Evolutionary conservation across 2,113 vertebrate species (phyloP).

Genomic region (Solea solea): DNA sequence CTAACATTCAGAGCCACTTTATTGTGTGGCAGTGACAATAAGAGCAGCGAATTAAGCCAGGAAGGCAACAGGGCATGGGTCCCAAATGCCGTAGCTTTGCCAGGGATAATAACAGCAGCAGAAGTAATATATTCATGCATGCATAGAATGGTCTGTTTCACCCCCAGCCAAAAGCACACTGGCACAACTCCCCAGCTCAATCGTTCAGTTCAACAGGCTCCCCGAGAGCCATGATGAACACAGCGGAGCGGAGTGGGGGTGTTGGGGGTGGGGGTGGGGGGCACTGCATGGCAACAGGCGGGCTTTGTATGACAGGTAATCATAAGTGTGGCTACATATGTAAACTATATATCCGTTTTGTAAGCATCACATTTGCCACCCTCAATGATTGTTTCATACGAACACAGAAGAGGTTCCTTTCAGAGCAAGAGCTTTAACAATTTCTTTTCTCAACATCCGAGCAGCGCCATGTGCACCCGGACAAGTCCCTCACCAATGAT

Average conservation of each 20-base stretch:
- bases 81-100: constrained; percentile 58
- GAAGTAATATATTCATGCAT: constrained; percentile 75
- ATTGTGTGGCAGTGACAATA: constrained; percentile 60
- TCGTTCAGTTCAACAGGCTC: constrained; percentile 59
- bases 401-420: constrained; percentile 2
- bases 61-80: constrained; percentile 58
- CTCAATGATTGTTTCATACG: background rate
- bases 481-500: background rate
- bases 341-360: background rate
- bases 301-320: constrained; percentile 7
- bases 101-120: constrained; percentile 70
- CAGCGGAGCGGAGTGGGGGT: background rate
- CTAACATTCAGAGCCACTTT: constrained; percentile 38
- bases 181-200: constrained; percentile 63
- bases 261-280: background rate
- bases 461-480: background rate
- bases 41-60: constrained; percentile 42
- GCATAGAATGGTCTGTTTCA: constrained; percentile 63
- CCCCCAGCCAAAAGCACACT: constrained; percentile 60
- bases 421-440: background rate
- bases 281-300: constrained; percentile 7
- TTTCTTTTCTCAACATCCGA: background rate
- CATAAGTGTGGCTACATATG: background rate
- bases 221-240: constrained; percentile 40
- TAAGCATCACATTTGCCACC: constrained; percentile 2